Conservation (phyloP, 2,113 vertebrate species). For the Pycnonotus jocosus region DNA sequence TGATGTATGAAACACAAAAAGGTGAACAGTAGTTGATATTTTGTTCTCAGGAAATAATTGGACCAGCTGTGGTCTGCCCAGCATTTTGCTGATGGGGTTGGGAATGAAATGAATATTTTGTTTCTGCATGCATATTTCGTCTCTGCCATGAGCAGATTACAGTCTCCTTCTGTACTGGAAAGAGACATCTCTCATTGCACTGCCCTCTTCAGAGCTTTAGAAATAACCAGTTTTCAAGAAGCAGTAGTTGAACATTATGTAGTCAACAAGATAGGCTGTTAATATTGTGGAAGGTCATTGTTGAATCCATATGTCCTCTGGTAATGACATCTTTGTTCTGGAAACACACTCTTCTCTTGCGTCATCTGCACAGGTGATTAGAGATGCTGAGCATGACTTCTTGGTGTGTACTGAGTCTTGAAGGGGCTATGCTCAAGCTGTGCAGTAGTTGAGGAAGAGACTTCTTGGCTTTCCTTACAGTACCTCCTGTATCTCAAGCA, state of each 20-base stretch:
- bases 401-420: neutral
- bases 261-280: neutral
- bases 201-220: neutral
- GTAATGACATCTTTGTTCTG: constrained; percentile 12
- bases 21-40: neutral
- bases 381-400: neutral
- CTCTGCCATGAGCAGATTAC: neutral
- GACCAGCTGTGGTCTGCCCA: neutral
- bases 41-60: neutral
- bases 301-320: neutral
- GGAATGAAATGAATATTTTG: neutral
- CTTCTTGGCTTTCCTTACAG: neutral
- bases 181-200: neutral
- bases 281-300: constrained; percentile 8
- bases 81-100: neutral
- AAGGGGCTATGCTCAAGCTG: neutral
- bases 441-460: neutral
- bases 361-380: neutral
- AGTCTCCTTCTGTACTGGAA: neutral
- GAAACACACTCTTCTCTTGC: neutral
- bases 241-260: neutral
- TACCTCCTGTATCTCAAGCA: neutral
- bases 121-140: neutral
- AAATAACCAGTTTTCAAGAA: neutral
- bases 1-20: neutral